A percentile compares a stretch with the other conserved stretches of the same genome.
Conservation (phyloP, 2,888 invertebrate genomes). For the Sphaeridia pumilis region DNA sequence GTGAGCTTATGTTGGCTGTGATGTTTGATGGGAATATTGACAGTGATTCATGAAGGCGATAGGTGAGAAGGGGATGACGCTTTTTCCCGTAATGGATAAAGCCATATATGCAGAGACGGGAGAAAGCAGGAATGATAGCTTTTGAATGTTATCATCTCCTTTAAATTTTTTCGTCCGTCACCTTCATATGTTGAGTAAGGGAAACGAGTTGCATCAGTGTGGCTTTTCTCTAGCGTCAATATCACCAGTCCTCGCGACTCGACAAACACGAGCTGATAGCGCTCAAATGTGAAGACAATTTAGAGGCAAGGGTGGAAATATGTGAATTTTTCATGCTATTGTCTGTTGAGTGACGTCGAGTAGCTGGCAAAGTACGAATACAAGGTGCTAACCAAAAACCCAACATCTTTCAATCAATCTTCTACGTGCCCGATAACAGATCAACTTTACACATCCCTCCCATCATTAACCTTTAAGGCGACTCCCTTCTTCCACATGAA, state of each 20-base stretch:
- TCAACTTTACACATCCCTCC: too few relatives aligned
- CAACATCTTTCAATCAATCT: constrained; percentile 31
- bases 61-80: constrained; percentile 1
- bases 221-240: too few relatives aligned
- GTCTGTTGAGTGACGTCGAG: constrained; percentile 18
- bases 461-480: too few relatives aligned
- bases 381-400: too few relatives aligned
- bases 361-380: constrained; percentile 22
- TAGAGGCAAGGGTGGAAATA: constrained; percentile 3
- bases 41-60: constrained; percentile 1
- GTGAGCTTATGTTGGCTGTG: too few relatives aligned
- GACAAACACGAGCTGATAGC: background rate
- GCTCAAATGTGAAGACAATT: background rate
- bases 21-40: constrained; percentile 2
- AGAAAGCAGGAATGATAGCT: background rate
- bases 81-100: background rate
- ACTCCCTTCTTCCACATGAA: too few relatives aligned
- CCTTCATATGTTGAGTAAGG: background rate
- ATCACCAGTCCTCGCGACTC: background rate
- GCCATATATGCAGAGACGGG: background rate
- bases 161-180: background rate
- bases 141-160: constrained; percentile 4
- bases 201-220: background rate
- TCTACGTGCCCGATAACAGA: constrained; percentile 29
- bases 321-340: constrained; percentile 19